Conservation (phyloP, 2,888 invertebrate species). For the Cremastinae sp. region DNA sequence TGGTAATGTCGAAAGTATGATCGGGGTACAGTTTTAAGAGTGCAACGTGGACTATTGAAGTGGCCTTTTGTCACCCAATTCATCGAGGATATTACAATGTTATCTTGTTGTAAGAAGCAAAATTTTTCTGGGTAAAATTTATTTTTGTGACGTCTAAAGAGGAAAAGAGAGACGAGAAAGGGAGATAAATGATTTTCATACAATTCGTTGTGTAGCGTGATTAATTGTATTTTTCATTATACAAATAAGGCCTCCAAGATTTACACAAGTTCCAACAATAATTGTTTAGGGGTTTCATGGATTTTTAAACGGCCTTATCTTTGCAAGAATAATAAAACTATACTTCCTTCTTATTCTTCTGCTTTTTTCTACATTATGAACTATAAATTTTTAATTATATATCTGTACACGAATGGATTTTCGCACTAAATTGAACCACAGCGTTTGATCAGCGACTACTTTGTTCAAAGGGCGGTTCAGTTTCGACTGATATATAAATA, state of each 20-base stretch:
- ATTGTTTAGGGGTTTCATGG: slow-evolving; percentile 20
- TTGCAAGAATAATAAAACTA: slow-evolving; percentile 1
- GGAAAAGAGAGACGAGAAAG: slow-evolving; percentile 40
- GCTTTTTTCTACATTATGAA: neutral
- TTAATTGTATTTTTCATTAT: slow-evolving; percentile 43
- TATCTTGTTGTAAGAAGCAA: slow-evolving; percentile 62
- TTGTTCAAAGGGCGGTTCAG: slow-evolving; percentile 18
- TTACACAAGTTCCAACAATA: slow-evolving; percentile 5
- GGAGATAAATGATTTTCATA: slow-evolving; percentile 10
- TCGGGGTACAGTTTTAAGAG: slow-evolving; percentile 32
- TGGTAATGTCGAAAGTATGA: slow-evolving; percentile 52
- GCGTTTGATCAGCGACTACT: neutral
- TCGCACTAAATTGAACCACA: neutral
- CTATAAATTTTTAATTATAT: slow-evolving; percentile 52
- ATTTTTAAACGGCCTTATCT: slow-evolving; percentile 23
- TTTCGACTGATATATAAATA: slow-evolving; percentile 37
- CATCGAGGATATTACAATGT: slow-evolving; percentile 57
- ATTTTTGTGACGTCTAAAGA: slow-evolving; percentile 49
- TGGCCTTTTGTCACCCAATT: slow-evolving; percentile 53
- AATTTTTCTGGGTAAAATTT: slow-evolving; percentile 51
- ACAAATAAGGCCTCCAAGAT: slow-evolving; percentile 16
- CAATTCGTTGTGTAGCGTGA: slow-evolving; percentile 31
- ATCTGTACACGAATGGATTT: neutral
- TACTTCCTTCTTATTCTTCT: slow-evolving; percentile 28
- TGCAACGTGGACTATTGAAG: slow-evolving; percentile 34